Evolutionary conservation across 2,113 vertebrate genomes (phyloP), one percentile per base, ranked within the genome.

Genomic region (Vulpes ferrilata): DNA sequence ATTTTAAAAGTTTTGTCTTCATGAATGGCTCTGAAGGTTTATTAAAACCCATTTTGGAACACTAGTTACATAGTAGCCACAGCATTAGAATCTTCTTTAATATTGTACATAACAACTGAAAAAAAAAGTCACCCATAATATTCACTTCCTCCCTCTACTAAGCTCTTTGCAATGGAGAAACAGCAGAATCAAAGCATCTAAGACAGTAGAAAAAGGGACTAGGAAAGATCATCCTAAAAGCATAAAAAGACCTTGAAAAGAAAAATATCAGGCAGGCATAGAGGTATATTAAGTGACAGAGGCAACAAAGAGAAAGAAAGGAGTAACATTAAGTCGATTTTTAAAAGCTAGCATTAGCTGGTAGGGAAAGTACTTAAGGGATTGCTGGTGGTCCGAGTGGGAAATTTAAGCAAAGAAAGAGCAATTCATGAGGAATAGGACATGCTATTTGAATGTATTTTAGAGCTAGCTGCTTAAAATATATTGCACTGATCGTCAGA

Each of bases 281-380:
- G 87, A 97, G 80, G 74, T 98, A 87, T 96, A 96, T 94, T 98
- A 98, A 97, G 94, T 95, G 97, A 96, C 94, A 96, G 74, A 94
- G 79, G 76, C 96, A 96, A 97, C 94, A 98, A 98, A 98, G 94
- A 96, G 87, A 97, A 95, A 97, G 95, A 90, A 97, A 96, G 83
- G 95, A 95, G 88, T 92, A 97, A 97, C 97, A 97, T 95, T 98
- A 98, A 97, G 97, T 81, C 89, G 92, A 96, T 97, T 94, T 97
- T 97, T 98, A 95, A 98, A 98, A 98, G 97, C 97, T 90, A 95
- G 95, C 97, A 98, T 98, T 98, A 98, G 97, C 97, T 96, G 92
- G 97, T 97, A 96, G 97, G 97, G 74, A 96, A 98, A 97, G 95
- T 98, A 97, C 97, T 97, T 97, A 97, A 97, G 76, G 64, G 95